Conservation (phyloP, 2,888 invertebrate species). For the Poecilus cupreus region DNA sequence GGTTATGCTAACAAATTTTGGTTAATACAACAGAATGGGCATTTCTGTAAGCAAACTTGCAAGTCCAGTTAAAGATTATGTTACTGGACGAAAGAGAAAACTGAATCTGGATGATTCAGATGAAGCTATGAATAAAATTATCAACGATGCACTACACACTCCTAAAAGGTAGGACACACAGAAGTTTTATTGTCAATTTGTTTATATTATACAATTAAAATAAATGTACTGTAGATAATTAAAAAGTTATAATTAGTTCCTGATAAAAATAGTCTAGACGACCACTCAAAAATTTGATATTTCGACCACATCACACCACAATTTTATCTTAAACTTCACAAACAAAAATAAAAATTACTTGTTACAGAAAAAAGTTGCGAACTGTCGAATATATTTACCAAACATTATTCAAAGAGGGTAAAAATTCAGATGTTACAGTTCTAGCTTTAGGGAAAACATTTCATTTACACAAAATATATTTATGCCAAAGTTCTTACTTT, state of each 20-base stretch:
- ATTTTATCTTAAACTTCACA: neutral
- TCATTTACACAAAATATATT: conserved; percentile 85
- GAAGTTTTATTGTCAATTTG: neutral
- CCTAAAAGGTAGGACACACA: conserved; percentile 77
- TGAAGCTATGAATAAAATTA: conserved; percentile 74
- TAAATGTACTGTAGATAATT: too few relatives aligned
- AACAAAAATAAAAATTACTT: neutral
- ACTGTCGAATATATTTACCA: conserved; percentile 88
- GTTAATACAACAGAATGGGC: conserved; percentile 71
- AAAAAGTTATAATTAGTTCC: neutral
- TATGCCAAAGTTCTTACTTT: conserved; percentile 88
- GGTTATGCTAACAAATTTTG: conserved; percentile 15
- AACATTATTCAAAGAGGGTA: conserved; percentile 83
- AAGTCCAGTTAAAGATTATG: conserved; percentile 72
- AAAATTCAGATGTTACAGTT: conserved; percentile 84
- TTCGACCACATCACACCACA: neutral
- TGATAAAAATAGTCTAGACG: neutral
- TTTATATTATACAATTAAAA: conserved; percentile 34
- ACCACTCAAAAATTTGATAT: neutral
- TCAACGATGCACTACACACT: conserved; percentile 76
- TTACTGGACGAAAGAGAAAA: conserved; percentile 75
- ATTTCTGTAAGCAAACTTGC: conserved; percentile 69
- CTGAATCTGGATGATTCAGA: conserved; percentile 74
- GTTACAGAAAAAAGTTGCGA: conserved; percentile 14
- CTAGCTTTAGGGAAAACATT: conserved; percentile 82